Evolutionary conservation across 1,140 invertebrate genomes (phyloP), one percentile per base, ranked within the genome.

Genomic region (Charaxes varanes): DNA sequence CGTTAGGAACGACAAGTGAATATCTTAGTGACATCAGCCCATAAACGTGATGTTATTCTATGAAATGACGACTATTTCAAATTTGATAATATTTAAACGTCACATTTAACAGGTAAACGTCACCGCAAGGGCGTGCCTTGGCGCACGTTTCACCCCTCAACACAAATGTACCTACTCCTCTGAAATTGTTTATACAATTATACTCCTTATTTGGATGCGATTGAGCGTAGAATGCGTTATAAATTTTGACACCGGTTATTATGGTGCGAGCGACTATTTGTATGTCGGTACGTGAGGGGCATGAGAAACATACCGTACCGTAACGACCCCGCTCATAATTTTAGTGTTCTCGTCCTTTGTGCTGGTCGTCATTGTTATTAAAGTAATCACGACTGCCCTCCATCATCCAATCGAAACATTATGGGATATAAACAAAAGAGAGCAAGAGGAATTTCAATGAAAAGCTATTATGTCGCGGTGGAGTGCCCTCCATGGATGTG

Each of bases 391-490:
- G 65, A 67, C 53, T 62, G 64, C 71, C 62, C 73, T 76, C 69
- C 65, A 77, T 74, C 69, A 64, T 66, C 71, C 73, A 74, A 82
- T 82, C 74, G 74, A 68, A 79, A 78, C 74, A 77, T 77, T 79
- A 77, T 77, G 67, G 76, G 67, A 77, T 73, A 76, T 81, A 82
- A 80, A 82, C 76, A 82, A 82, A 82, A 79, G 78, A 73, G 68
- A 78, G 53, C 60, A 73, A 72, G 62, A 62, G 70, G 72, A 77
- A 82, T 80, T n/a, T 82, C 67, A 72, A 78, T 82, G 74, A 71
- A 76, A 79, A 68, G 67, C 78, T 62, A 82, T 80, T 82, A 82
- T 80, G 76, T 78, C 67, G 61, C 61, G 43, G 63, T 58, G 59
- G 47, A 79, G 78, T 55, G 71, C 77, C 57, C 77, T 78, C 60